These are phyloP conservation scores for Beris chalybata DNA, from an alignment of 2,888 invertebrate species.

Conservation along the genomic window DNA sequence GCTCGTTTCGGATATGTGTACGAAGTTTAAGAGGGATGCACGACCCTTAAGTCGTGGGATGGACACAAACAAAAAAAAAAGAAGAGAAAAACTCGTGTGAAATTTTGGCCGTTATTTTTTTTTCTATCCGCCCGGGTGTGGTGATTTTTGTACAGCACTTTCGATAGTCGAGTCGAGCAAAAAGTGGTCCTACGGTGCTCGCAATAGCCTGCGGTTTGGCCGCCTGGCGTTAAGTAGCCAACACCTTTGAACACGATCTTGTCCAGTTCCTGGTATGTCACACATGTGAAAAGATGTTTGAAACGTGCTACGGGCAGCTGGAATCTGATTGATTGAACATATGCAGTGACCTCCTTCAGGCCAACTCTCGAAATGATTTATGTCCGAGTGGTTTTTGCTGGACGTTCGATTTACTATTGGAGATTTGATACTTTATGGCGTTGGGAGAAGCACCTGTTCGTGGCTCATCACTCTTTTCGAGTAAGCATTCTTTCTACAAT, in stretches of 20 bases:
- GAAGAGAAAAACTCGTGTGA: conserved; percentile 15
- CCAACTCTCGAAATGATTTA: conserved; percentile 8
- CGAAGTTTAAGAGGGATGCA: background rate
- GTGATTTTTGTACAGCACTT: too few relatives aligned
- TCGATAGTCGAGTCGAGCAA: too few relatives aligned
- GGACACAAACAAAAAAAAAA: background rate
- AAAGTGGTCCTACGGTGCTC: too few relatives aligned
- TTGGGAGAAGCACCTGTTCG: too few relatives aligned
- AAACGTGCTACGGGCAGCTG: conserved; percentile 16
- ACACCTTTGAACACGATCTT: conserved; percentile 17
- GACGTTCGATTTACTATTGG: background rate
- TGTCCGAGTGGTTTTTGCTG: conserved; percentile 2
- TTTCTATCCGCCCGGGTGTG: too few relatives aligned
- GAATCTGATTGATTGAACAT: conserved; percentile 22
- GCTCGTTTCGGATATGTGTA: conserved; percentile 13
- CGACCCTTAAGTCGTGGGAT: too few relatives aligned
- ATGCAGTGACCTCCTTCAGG: conserved; percentile 10
- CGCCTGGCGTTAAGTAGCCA: conserved; percentile 24
- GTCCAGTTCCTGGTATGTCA: conserved; percentile 23
- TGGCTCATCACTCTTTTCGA: too few relatives aligned
- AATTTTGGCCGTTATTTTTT: background rate
- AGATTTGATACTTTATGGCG: too few relatives aligned
- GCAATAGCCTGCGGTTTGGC: conserved; percentile 3
- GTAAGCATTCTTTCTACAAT: too few relatives aligned
- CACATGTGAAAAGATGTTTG: conserved; percentile 5